A percentile compares a stretch with the other conserved stretches of the same genome.
phyloP scores from a whole-genome alignment of 2,113 vertebrate species.

The Xiphophorus hellerii region DNA sequence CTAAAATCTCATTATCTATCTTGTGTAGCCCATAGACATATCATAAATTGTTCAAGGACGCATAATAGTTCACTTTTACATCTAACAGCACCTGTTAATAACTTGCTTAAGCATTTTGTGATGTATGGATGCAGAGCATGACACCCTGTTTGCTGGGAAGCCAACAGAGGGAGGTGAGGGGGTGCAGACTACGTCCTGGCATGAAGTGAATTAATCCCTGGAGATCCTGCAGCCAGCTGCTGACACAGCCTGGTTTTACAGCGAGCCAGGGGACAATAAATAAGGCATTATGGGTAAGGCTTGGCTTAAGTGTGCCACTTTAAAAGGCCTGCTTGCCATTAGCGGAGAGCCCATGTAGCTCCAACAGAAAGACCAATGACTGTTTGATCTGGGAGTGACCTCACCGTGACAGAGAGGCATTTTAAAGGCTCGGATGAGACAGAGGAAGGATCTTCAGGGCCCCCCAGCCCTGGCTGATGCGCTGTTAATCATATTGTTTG shows the following conservation, averaged over 20 bases:
- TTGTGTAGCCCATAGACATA: too few species aligned
- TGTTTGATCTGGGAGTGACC: slow-evolving; percentile 31
- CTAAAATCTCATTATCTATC: too few species aligned
- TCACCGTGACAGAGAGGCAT: slow-evolving; percentile 22
- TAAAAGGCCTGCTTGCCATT: slow-evolving; percentile 55
- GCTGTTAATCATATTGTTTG: slow-evolving; percentile 45
- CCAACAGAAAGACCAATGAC: slow-evolving; percentile 31
- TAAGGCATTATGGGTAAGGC: slow-evolving; percentile 67
- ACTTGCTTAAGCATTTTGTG: slow-evolving; percentile 3
- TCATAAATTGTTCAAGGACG: too few species aligned
- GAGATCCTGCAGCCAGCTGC: slow-evolving; percentile 58
- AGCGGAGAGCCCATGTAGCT: slow-evolving; percentile 49
- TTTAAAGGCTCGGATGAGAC: slow-evolving; percentile 26
- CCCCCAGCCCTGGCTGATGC: slow-evolving; percentile 3
- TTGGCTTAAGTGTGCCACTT: slow-evolving; percentile 65
- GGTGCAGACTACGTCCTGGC: slow-evolving; percentile 50
- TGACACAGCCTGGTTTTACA: slow-evolving; percentile 62
- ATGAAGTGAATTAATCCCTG: slow-evolving; percentile 58
- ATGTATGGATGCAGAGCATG: background rate
- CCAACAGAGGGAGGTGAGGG: background rate
- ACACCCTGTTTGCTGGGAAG: background rate
- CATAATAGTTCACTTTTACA: too few species aligned
- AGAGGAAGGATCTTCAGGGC: slow-evolving; percentile 18
- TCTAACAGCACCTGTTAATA: background rate
- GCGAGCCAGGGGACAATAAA: slow-evolving; percentile 64